Evolutionary conservation across 2,113 vertebrate genomes (phyloP).

Genomic region (Machaerirhynchus nigripectus): DNA sequence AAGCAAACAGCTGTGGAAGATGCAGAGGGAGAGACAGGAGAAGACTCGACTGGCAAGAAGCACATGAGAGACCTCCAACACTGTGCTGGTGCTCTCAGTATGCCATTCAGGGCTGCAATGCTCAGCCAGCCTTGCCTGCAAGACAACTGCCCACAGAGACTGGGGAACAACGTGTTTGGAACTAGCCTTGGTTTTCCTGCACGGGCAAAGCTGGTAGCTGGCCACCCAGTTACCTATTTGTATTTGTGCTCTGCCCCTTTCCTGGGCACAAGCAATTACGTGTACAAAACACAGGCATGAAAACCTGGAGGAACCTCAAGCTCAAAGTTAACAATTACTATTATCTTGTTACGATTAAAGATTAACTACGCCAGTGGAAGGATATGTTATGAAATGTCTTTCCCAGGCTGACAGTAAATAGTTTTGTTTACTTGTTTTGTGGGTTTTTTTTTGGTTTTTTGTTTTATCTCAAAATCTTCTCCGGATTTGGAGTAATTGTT

Average conservation of each 20-base stretch:
- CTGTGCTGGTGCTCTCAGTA: not conserved
- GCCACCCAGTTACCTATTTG: not conserved
- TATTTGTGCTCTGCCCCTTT: not conserved
- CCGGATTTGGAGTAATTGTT: slow-evolving; percentile 27
- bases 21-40: not conserved
- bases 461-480: not conserved
- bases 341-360: slow-evolving; percentile 46
- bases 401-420: slow-evolving; percentile 1
- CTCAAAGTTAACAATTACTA: slow-evolving; percentile 19
- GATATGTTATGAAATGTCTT: slow-evolving; percentile 17
- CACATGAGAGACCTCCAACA: not conserved
- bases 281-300: not conserved
- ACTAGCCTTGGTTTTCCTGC: not conserved
- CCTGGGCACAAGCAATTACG: not conserved
- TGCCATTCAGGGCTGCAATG: not conserved
- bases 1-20: slow-evolving; percentile 19
- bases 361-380: slow-evolving; percentile 4
- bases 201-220: not conserved
- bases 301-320: slow-evolving; percentile 14
- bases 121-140: not conserved
- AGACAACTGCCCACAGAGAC: not conserved
- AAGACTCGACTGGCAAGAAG: not conserved
- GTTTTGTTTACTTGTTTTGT: not conserved
- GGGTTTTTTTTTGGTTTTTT: too few species aligned
- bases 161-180: not conserved